Percentiles rank a stretch among this genome's conserved stretches.
Evolutionary conservation across 2,113 vertebrate genomes (phyloP).

Genomic region (Rhinogobius similis): DNA sequence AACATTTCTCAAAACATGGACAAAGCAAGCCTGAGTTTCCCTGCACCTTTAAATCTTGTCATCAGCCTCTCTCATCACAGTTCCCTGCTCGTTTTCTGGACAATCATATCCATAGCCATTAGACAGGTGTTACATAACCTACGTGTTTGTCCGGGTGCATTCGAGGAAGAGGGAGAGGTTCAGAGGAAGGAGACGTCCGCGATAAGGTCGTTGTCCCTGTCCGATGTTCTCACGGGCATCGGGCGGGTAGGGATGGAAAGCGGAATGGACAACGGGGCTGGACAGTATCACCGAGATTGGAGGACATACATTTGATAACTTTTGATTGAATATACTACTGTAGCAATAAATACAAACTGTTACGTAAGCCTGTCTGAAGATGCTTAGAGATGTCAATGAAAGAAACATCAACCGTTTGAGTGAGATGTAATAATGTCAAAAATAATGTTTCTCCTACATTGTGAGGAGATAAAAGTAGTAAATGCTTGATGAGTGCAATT

Average conservation of each 20-base stretch:
- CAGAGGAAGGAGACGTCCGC: conserved; percentile 52
- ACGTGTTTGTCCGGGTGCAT: conserved; percentile 26
- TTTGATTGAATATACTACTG: not conserved
- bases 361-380: not conserved
- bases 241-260: conserved; percentile 35
- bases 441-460: no score
- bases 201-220: conserved; percentile 65
- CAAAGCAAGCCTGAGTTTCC: conserved; percentile 30
- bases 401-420: not conserved
- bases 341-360: not conserved
- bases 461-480: not conserved
- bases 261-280: conserved; percentile 13
- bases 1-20: conserved; percentile 5
- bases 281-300: not conserved
- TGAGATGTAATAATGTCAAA: no score
- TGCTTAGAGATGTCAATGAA: not conserved
- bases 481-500: not conserved
- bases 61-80: not conserved
- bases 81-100: conserved; percentile 7
- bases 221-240: conserved; percentile 34
- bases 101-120: conserved; percentile 26
- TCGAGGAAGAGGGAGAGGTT: conserved; percentile 61
- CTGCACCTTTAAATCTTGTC: conserved; percentile 13
- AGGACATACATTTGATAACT: not conserved
- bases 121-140: conserved; percentile 48